phyloP scores from a whole-genome alignment of 2,797 vertebrate species.

The Macropodus opercularis region DNA sequence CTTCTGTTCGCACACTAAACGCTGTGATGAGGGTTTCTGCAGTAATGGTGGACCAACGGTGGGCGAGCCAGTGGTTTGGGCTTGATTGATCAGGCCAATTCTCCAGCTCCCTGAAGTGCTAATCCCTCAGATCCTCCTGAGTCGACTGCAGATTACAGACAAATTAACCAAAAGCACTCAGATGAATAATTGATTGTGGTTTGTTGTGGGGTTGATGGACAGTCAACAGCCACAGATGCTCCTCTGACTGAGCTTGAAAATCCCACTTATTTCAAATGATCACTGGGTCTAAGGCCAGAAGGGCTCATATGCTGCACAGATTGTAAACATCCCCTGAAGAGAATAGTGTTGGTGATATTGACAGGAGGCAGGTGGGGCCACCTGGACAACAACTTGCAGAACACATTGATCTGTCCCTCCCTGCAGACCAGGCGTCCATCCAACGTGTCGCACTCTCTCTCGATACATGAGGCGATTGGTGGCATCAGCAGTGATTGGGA shows the following conservation, averaged over 20 bases:
- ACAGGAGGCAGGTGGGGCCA: not conserved
- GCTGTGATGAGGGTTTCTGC: not conserved
- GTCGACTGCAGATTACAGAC: slow-evolving; percentile 10
- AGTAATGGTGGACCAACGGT: not conserved
- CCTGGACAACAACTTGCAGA: no score
- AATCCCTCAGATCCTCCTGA: slow-evolving; percentile 18
- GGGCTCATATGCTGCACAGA: not conserved
- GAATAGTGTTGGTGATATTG: not conserved
- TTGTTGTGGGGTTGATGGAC: slow-evolving; percentile 33
- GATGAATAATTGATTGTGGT: slow-evolving; percentile 41
- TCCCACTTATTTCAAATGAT: no score
- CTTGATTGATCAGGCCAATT: slow-evolving; percentile 16
- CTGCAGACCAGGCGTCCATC: no score
- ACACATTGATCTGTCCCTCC: no score
- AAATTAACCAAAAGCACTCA: slow-evolving; percentile 23
- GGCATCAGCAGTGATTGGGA: slow-evolving; percentile 33
- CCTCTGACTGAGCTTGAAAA: not conserved
- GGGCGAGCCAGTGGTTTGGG: not conserved
- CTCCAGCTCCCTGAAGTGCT: slow-evolving; percentile 28
- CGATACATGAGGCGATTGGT: slow-evolving; percentile 20
- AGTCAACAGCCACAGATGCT: slow-evolving; percentile 12
- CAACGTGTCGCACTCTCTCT: no score
- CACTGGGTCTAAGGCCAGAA: not conserved
- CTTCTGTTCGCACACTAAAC: no score
- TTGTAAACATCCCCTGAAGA: not conserved